Evolutionary conservation across 2,888 invertebrate species (phyloP), one percentile per base, ranked within the genome.

Genomic region (Andrena trimmerana): DNA sequence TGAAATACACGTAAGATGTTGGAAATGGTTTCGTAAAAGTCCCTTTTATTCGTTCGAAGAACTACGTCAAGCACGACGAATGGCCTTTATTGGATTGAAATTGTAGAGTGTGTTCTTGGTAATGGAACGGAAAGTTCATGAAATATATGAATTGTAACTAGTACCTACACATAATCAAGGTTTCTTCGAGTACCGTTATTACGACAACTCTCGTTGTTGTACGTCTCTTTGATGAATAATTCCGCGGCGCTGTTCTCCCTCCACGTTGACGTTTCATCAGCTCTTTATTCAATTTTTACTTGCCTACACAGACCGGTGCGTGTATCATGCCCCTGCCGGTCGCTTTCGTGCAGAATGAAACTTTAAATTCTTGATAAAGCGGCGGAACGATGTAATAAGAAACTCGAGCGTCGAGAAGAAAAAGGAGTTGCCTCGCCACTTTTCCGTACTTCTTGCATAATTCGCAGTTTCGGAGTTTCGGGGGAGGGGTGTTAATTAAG

Each of bases 301-400:
- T 42, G 29, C 1, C 4, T 36, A 2, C n/a, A 24, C 42, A 42
- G 29, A 48, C 24, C 52, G 52, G 71, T 50, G 57, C 65, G 54
- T 48, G 73, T 54, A 65, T 54, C 77, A 7, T 27, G 29, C 16
- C 50, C 16, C 24, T 6, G 5, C 29, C 33, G n/a, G 63, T 63
- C 54, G 60, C 42, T 16, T 62, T 54, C 59, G 29, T 29, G 31
- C 50, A 62, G 74, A 65, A 81, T 66, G 81, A 81, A 66, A 81
- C 66, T 81, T 83, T 81, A 72, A 81, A 81, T 81, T 73, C 83
- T 72, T 83, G 82, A 83, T 82, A 77, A 82, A 75, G 72, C 69
- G 63, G 65, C 62, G 66, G 71, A 73, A 77, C 65, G 80, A 63
- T 66, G 83, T 66, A 72, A 74, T 72, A 83, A 78, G 78, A 63